A percentile compares a stretch with the other conserved stretches of the same genome.
These are phyloP conservation scores for Valencia hispanica DNA, from an alignment of 2,797 vertebrate genomes.

Conservation along the genomic window DNA sequence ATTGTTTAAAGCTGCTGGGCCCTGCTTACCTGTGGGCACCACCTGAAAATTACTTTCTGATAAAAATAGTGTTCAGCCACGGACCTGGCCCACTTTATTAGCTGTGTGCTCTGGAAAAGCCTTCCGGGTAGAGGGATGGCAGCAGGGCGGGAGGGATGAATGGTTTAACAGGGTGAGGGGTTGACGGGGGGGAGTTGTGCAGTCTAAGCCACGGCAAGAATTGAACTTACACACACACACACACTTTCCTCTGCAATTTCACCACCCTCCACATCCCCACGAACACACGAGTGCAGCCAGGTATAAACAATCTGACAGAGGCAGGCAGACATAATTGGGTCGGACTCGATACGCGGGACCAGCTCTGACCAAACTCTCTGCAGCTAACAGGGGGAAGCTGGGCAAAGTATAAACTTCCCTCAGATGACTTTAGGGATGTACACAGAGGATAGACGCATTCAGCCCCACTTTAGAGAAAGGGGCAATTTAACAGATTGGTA, in stretches of 20 bases:
- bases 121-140: constrained; percentile 69
- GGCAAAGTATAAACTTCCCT: constrained; percentile 62
- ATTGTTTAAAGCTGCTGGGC: constrained; percentile 60
- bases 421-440: constrained; percentile 59
- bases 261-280: constrained; percentile 49
- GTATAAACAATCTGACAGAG: constrained; percentile 74
- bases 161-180: constrained; percentile 22
- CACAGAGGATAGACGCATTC: constrained; percentile 42
- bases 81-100: constrained; percentile 84
- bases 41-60: constrained; percentile 81
- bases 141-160: constrained; percentile 21
- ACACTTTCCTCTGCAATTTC: constrained; percentile 53
- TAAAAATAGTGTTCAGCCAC: constrained; percentile 80
- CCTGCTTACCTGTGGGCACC: constrained; percentile 76
- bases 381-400: constrained; percentile 63
- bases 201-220: constrained; percentile 15
- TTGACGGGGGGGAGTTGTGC: constrained; percentile 8
- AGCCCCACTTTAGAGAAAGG: constrained; percentile 16
- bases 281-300: constrained; percentile 70
- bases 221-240: constrained; percentile 1
- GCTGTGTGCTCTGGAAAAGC: constrained; percentile 74
- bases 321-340: constrained; percentile 77
- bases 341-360: constrained; percentile 50
- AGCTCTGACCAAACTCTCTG: constrained; percentile 42
- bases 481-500: constrained; percentile 12